phyloP scores from a whole-genome alignment of 1,140 invertebrate genomes.

The Choristoneura fumiferana region DNA sequence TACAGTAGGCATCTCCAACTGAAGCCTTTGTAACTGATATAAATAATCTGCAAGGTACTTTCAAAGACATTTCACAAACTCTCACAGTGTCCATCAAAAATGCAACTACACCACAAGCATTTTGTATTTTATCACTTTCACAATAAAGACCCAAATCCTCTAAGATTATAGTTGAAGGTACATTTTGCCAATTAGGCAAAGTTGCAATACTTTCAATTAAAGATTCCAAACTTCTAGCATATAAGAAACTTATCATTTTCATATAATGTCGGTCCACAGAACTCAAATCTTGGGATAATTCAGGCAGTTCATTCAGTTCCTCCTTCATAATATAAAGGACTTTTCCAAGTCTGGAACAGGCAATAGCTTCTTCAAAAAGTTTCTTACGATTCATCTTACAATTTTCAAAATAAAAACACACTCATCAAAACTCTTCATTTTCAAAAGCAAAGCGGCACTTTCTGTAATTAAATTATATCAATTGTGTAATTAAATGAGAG shows the following conservation, averaged over 20 bases:
- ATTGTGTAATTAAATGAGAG: no score
- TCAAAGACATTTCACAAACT: constrained; percentile 42
- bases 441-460: no score
- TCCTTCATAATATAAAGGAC: constrained; percentile 64
- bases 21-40: constrained; percentile 45
- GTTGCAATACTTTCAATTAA: constrained; percentile 54
- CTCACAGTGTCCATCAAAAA: constrained; percentile 44
- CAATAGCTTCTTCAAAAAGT: constrained; percentile 57
- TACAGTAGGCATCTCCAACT: constrained; percentile 50
- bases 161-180: constrained; percentile 63
- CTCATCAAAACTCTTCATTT: neutral
- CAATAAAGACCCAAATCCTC: constrained; percentile 58
- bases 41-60: constrained; percentile 40
- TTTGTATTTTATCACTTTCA: constrained; percentile 45
- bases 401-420: constrained; percentile 44
- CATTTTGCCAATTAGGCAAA: constrained; percentile 57
- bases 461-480: no score
- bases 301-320: constrained; percentile 58
- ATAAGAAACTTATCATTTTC: constrained; percentile 69
- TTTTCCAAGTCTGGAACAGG: constrained; percentile 50
- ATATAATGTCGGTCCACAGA: constrained; percentile 56
- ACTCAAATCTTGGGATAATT: constrained; percentile 58
- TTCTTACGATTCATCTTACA: constrained; percentile 42
- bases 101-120: constrained; percentile 55
- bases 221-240: constrained; percentile 46